phyloP scores from a whole-genome alignment of 2,888 invertebrate genomes.

The Aphodius sticticus region DNA sequence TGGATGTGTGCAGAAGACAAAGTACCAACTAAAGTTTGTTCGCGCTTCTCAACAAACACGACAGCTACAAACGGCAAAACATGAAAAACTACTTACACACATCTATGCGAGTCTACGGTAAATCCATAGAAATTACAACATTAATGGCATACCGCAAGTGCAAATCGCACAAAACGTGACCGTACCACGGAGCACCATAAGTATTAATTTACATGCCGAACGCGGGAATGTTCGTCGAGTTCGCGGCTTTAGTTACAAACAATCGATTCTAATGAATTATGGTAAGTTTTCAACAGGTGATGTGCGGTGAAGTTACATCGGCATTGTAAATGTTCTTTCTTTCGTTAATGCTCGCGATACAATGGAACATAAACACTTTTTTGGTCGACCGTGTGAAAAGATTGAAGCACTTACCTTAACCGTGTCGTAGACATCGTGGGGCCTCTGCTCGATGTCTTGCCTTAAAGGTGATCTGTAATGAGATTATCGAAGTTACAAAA shows the following conservation, averaged over 20 bases:
- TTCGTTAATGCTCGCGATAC: neutral
- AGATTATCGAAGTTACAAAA: slow-evolving; percentile 11
- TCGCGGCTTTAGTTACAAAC: slow-evolving; percentile 16
- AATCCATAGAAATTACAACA: neutral
- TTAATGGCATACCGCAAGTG: slow-evolving; percentile 4
- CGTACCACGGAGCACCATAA: neutral
- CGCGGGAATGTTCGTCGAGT: neutral
- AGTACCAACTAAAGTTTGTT: neutral
- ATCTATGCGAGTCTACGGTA: neutral
- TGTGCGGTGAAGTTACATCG: neutral
- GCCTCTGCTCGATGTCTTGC: slow-evolving; percentile 32
- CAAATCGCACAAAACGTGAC: neutral
- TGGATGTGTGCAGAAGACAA: neutral
- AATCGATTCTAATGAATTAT: slow-evolving; percentile 7
- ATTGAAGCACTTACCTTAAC: slow-evolving; percentile 54
- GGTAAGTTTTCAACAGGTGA: neutral
- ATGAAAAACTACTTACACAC: neutral
- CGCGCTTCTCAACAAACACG: neutral
- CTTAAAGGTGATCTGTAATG: slow-evolving; percentile 38
- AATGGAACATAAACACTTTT: neutral
- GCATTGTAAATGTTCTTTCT: slow-evolving; percentile 7
- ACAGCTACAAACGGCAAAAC: neutral
- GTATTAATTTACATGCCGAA: neutral
- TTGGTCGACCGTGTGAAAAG: neutral
- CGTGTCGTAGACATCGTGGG: slow-evolving; percentile 54